Evolutionary conservation across 2,113 vertebrate genomes (phyloP).

Genomic region (Psephotus haematonotus): DNA sequence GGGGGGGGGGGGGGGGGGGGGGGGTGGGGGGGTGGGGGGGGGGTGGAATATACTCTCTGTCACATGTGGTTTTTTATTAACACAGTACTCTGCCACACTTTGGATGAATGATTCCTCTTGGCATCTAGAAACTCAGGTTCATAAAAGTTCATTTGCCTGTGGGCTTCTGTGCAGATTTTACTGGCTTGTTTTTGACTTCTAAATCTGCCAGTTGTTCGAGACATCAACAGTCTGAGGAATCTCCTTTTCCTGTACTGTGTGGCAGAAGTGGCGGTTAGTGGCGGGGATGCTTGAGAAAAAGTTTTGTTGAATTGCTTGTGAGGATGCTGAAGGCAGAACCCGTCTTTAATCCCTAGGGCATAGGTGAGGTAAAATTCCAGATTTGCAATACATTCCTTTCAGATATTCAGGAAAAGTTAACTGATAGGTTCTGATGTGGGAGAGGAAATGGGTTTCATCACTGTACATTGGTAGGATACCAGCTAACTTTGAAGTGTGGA

Average conservation of each 20-base stretch:
- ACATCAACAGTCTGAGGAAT: background rate
- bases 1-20: too few relatives aligned
- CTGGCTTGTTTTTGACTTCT: conserved; percentile 13
- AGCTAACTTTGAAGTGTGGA: background rate
- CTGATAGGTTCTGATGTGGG: background rate
- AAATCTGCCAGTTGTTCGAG: background rate
- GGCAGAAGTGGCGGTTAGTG: background rate
- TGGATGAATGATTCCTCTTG: background rate
- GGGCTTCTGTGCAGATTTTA: background rate
- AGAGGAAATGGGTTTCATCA: background rate
- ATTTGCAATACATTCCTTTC: background rate
- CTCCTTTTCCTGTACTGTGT: background rate
- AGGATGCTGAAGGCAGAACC: background rate
- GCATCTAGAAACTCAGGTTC: background rate
- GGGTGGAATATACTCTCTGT: background rate
- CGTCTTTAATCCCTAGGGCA: background rate
- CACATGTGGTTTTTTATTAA: background rate
- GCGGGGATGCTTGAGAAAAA: background rate
- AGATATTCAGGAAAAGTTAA: background rate
- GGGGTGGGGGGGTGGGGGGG: too few relatives aligned
- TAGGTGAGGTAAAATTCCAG: background rate
- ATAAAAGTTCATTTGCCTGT: conserved; percentile 2
- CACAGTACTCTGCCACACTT: background rate
- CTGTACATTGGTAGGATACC: background rate
- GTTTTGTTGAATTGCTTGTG: background rate